Conservation (phyloP, 1,140 invertebrate species). For the Amyelois transitella region DNA sequence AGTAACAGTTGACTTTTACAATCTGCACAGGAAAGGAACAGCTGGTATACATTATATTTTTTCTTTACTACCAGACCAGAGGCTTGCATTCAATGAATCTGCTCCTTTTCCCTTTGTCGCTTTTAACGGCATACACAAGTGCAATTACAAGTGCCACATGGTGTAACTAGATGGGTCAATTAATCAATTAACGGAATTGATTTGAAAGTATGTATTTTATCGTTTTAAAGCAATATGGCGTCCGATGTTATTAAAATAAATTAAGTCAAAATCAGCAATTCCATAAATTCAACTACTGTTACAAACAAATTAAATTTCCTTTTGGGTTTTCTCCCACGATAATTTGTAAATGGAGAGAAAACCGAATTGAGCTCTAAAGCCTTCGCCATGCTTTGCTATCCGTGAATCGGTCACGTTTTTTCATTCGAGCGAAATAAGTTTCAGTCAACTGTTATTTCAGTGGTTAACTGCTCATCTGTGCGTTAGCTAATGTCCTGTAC, state of each 20-base stretch:
- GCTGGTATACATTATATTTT: no score
- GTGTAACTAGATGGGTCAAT: no score
- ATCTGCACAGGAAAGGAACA: no score
- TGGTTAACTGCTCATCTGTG: slow-evolving; percentile 15
- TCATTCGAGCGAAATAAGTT: slow-evolving; percentile 16
- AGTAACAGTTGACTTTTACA: no score
- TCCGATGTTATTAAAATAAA: neutral
- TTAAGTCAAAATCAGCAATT: neutral
- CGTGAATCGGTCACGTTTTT: neutral
- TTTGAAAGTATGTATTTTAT: no score
- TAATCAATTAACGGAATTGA: no score
- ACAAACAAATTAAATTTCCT: neutral
- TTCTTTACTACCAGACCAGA: no score
- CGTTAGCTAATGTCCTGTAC: slow-evolving; percentile 6
- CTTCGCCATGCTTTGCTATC: neutral
- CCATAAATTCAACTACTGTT: neutral
- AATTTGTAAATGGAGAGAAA: neutral
- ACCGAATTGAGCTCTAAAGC: neutral
- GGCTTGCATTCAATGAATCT: no score
- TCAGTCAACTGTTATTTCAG: slow-evolving; percentile 15
- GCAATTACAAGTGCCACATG: no score
- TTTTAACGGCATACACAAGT: no score
- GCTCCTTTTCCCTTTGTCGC: no score
- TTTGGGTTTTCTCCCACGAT: neutral
- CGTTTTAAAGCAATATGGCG: no score